Conservation (phyloP, 2,113 vertebrate genomes). For the Siniperca knerii region DNA sequence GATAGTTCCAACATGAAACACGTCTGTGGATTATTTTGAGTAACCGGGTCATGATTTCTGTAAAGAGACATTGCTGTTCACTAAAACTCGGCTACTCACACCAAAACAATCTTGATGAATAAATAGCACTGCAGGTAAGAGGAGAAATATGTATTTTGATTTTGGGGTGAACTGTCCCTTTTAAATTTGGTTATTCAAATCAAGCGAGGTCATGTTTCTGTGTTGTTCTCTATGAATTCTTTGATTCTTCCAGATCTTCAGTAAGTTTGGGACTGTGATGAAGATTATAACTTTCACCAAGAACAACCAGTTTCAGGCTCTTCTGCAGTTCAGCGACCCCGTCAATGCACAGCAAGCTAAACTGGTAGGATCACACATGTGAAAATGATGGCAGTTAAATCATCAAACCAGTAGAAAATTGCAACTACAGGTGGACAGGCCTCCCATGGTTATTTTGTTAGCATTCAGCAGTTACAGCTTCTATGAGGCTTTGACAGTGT, state of each 20-base stretch:
- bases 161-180: too few species aligned
- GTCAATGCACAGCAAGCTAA: conserved; percentile 98
- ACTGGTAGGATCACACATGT: conserved; percentile 87
- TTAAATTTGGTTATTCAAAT: not conserved
- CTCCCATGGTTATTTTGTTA: not conserved
- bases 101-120: too few species aligned
- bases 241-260: conserved; percentile 90
- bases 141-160: too few species aligned
- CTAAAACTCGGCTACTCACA: too few species aligned
- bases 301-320: conserved; percentile 99
- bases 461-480: not conserved
- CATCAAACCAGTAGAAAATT: not conserved
- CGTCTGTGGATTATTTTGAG: too few species aligned
- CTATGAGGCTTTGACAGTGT: not conserved
- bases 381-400: not conserved
- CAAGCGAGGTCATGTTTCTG: not conserved
- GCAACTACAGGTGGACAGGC: not conserved
- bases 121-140: too few species aligned
- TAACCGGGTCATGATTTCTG: too few species aligned
- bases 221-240: not conserved
- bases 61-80: too few species aligned
- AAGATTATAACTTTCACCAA: conserved; percentile 99
- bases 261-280: conserved; percentile 98
- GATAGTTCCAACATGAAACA: too few species aligned
- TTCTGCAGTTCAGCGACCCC: conserved; percentile 97